These are phyloP conservation scores for Aphelenchoides fujianensis DNA, from an alignment of 1,140 invertebrate species.

Conservation along the genomic window DNA sequence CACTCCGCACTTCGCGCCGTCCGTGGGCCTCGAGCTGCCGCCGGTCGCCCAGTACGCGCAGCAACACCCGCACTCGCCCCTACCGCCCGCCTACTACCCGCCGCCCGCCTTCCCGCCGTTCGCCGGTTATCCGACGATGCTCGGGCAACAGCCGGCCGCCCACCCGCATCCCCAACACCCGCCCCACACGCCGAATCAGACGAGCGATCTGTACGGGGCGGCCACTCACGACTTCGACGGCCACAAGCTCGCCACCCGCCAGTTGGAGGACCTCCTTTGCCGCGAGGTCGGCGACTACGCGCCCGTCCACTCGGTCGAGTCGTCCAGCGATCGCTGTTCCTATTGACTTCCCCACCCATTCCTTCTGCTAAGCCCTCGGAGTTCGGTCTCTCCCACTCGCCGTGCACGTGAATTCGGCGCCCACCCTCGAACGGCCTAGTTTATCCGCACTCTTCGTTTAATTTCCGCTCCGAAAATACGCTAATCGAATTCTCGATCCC, in stretches of 20 bases:
- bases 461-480: no score
- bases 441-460: no score
- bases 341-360: no score
- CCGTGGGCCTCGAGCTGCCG: neutral
- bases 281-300: neutral
- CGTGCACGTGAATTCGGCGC: no score
- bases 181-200: no score
- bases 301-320: neutral
- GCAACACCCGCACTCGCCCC: neutral
- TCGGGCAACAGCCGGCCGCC: neutral
- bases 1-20: neutral
- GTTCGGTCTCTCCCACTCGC: no score
- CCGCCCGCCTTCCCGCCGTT: neutral
- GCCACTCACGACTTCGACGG: neutral
- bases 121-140: neutral
- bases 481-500: no score
- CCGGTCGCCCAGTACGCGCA: neutral
- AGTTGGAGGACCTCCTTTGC: neutral
- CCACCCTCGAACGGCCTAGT: no score
- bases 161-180: neutral
- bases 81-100: neutral
- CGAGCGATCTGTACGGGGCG: neutral
- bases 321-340: slow-evolving; percentile 5
- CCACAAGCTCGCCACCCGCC: neutral
- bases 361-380: no score